Percentiles rank a stretch among this genome's conserved stretches.
These are phyloP conservation scores for Latrodectus elegans DNA, from an alignment of 2,888 invertebrate genomes.

Conservation along the genomic window DNA sequence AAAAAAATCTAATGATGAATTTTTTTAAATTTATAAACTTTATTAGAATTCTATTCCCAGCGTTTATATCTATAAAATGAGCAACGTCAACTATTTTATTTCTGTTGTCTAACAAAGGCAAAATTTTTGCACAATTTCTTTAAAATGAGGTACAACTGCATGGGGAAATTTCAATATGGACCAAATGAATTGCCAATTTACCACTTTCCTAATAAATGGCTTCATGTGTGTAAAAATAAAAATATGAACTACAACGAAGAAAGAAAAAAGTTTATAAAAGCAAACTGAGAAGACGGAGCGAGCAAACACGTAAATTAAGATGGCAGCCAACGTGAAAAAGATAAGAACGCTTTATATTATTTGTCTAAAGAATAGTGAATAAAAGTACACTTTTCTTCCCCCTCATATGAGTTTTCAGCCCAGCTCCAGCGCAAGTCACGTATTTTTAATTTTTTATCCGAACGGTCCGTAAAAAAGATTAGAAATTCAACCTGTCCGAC, in stretches of 20 bases:
- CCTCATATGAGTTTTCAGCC: background rate
- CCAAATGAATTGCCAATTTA: background rate
- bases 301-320: conserved; percentile 52
- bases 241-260: background rate
- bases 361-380: background rate
- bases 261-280: background rate
- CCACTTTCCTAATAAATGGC: conserved; percentile 18
- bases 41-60: too few species aligned
- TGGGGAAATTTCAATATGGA: too few species aligned
- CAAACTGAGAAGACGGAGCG: background rate
- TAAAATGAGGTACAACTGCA: too few species aligned
- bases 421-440: conserved; percentile 19
- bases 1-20: too few species aligned
- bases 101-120: too few species aligned
- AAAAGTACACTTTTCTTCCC: background rate
- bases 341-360: background rate
- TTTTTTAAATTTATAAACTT: too few species aligned
- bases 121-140: too few species aligned
- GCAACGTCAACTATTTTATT: too few species aligned
- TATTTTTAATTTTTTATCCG: conserved; percentile 49
- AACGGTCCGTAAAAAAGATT: conserved; percentile 44
- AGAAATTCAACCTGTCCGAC: conserved; percentile 21
- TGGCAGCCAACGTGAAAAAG: conserved; percentile 31
- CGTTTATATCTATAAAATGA: too few species aligned
- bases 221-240: background rate